Percentiles rank a stretch among this genome's conserved stretches.
Evolutionary conservation across 2,888 invertebrate genomes (phyloP).

Genomic region (Erebia palarica): DNA sequence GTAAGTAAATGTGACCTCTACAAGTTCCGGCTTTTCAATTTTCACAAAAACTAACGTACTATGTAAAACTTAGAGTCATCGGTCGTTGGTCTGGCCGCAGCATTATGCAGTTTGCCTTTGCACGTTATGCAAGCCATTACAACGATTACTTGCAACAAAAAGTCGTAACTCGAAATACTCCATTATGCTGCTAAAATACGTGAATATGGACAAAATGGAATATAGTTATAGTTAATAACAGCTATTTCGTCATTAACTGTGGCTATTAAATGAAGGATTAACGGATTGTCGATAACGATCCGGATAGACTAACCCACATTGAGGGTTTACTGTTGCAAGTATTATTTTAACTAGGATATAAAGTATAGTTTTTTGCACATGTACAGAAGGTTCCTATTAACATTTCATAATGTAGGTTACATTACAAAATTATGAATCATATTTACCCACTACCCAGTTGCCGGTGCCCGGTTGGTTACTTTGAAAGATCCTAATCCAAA

Average conservation of each 20-base stretch:
- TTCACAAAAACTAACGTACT: no score
- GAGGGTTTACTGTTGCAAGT: not conserved
- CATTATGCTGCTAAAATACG: not conserved
- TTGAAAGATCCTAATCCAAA: no score
- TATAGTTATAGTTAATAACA: not conserved
- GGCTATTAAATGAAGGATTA: slow-evolving; percentile 2
- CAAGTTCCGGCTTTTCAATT: no score
- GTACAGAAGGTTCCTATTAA: no score
- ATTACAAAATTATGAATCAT: no score
- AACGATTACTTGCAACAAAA: slow-evolving; percentile 20
- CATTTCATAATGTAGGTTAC: no score
- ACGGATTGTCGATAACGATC: not conserved
- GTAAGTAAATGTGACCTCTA: no score
- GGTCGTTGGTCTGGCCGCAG: not conserved
- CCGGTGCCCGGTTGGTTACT: no score
- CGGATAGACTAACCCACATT: not conserved
- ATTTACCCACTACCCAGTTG: no score
- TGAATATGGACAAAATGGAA: not conserved
- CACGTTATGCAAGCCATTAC: slow-evolving; percentile 32
- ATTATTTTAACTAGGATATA: not conserved
- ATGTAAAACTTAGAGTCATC: not conserved
- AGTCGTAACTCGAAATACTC: not conserved
- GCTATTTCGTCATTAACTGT: slow-evolving; percentile 10
- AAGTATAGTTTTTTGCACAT: no score
- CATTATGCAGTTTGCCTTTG: slow-evolving; percentile 10